Evolutionary conservation across 2,797 vertebrate genomes (phyloP).

Genomic region (Chrosomus eos): DNA sequence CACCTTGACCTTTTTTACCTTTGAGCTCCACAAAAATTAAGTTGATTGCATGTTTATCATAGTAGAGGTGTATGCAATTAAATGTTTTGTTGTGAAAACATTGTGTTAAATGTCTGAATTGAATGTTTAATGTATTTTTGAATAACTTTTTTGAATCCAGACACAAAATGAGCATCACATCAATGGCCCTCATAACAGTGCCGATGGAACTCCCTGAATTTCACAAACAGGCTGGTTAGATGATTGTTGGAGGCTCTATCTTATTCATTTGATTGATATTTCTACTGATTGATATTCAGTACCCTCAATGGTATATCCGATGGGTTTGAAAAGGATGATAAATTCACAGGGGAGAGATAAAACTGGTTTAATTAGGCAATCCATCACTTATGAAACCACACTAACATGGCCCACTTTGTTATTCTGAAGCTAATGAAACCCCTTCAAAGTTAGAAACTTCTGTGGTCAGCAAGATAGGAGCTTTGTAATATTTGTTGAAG

Average conservation of each 20-base stretch:
- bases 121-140: background rate
- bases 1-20: background rate
- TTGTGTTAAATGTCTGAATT: too few species aligned
- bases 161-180: background rate
- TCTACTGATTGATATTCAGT: conserved; percentile 1
- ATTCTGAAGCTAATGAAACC: background rate
- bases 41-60: background rate
- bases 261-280: background rate
- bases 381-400: background rate
- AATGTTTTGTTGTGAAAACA: too few species aligned
- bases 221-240: background rate
- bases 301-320: background rate
- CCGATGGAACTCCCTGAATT: background rate
- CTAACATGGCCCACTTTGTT: background rate
- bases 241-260: background rate
- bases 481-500: background rate
- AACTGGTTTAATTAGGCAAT: background rate
- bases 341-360: background rate
- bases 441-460: background rate
- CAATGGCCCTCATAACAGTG: background rate
- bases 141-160: background rate
- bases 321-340: background rate
- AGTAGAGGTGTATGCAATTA: background rate
- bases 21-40: background rate
- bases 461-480: background rate